Percentiles rank a stretch among this genome's conserved stretches.
phyloP scores from a whole-genome alignment of 1,140 invertebrate species.

The Diachasma alloeum region DNA sequence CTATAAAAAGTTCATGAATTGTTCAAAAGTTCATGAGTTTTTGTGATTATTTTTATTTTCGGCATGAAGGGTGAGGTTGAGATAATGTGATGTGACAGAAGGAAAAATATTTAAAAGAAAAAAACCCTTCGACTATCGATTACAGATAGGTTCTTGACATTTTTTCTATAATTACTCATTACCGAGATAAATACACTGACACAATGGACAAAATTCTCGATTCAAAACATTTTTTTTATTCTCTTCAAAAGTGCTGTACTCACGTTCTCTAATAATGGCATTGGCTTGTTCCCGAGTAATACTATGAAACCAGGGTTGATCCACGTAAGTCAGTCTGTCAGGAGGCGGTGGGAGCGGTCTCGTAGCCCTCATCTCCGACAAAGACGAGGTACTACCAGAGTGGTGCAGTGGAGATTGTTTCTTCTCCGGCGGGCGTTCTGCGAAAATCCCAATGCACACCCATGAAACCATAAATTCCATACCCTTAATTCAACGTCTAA shows the following conservation, averaged over 20 bases:
- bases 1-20: too few species aligned
- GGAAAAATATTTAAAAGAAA: too few species aligned
- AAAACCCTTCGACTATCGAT: too few species aligned
- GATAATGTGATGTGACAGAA: too few species aligned
- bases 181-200: too few species aligned
- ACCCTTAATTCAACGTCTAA: background rate
- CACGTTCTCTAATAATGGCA: conserved; percentile 56
- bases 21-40: too few species aligned
- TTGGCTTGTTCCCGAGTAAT: conserved; percentile 55
- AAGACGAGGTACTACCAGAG: conserved; percentile 45
- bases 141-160: too few species aligned
- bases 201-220: too few species aligned
- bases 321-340: conserved; percentile 47
- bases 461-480: background rate
- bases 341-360: conserved; percentile 57
- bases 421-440: conserved; percentile 59
- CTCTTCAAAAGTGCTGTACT: conserved; percentile 15
- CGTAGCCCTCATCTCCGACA: conserved; percentile 48
- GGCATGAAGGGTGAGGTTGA: too few species aligned
- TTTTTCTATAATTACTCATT: too few species aligned
- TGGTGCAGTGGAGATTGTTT: conserved; percentile 55
- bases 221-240: too few species aligned
- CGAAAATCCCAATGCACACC: background rate
- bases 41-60: too few species aligned
- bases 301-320: conserved; percentile 62